phyloP scores from a whole-genome alignment of 2,113 vertebrate genomes.

The Dromiciops gliroides region DNA sequence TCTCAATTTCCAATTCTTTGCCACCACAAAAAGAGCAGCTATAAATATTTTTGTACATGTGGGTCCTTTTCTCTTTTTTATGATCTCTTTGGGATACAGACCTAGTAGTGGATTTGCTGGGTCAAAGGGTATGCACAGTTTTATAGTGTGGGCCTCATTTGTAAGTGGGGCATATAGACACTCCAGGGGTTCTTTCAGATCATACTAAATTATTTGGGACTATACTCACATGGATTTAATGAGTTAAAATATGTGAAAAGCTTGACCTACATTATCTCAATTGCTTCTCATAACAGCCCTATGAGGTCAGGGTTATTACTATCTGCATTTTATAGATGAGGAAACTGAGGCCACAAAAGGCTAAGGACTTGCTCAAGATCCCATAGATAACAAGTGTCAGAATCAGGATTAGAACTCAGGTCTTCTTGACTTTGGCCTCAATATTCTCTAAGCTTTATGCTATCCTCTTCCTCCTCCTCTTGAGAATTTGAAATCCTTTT shows the following conservation, averaged over 20 bases:
- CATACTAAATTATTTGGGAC: background rate
- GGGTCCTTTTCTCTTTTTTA: too few species aligned
- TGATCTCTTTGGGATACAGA: too few species aligned
- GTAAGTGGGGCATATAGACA: background rate
- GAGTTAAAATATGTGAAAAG: background rate
- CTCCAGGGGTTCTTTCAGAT: background rate
- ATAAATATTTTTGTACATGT: too few species aligned
- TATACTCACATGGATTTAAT: background rate
- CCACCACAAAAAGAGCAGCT: too few species aligned
- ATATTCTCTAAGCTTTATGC: background rate
- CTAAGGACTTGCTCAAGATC: background rate
- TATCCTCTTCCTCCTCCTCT: background rate
- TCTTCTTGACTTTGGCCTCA: background rate
- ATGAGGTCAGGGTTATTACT: background rate
- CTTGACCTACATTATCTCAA: background rate
- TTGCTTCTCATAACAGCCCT: background rate
- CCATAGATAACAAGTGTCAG: background rate
- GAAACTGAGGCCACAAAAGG: background rate
- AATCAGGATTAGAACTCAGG: background rate
- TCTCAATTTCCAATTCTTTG: too few species aligned
- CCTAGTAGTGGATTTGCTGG: too few species aligned
- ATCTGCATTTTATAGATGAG: background rate
- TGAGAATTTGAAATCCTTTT: background rate
- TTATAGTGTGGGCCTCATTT: background rate
- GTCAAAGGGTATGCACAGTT: too few species aligned